Conservation (phyloP, 2,113 vertebrate species). For the Nycticryphes semicollaris region DNA sequence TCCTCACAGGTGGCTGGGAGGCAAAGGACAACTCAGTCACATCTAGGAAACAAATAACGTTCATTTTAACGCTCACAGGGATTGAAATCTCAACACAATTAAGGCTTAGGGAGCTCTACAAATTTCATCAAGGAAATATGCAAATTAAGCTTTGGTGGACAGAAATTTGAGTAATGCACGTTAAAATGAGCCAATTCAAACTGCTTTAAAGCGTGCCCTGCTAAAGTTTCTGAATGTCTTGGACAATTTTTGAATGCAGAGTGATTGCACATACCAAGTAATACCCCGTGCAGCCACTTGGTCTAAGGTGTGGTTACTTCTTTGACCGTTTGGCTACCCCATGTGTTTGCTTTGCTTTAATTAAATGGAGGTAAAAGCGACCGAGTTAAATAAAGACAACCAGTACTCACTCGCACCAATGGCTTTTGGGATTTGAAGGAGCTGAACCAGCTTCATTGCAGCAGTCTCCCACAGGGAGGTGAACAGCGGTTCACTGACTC, state of each 20-base stretch:
- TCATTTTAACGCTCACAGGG: neutral
- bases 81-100: neutral
- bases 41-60: neutral
- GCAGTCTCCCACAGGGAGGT: fast-evolving
- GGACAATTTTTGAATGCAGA: neutral
- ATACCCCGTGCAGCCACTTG: neutral
- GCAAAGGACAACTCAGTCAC: fast-evolving
- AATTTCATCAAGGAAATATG: neutral
- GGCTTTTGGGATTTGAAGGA: neutral
- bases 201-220: neutral
- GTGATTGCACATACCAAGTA: neutral
- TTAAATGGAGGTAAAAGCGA: neutral
- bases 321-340: neutral
- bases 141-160: neutral
- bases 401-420: neutral
- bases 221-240: neutral
- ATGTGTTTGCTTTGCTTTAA: neutral
- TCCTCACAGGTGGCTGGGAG: neutral
- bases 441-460: neutral
- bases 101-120: neutral
- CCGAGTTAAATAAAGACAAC: neutral
- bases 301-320: neutral
- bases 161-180: neutral
- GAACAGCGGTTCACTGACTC: neutral
- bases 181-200: neutral